Evolutionary conservation across 2,888 invertebrate species (phyloP).

Genomic region (Pelosia muscerda): DNA sequence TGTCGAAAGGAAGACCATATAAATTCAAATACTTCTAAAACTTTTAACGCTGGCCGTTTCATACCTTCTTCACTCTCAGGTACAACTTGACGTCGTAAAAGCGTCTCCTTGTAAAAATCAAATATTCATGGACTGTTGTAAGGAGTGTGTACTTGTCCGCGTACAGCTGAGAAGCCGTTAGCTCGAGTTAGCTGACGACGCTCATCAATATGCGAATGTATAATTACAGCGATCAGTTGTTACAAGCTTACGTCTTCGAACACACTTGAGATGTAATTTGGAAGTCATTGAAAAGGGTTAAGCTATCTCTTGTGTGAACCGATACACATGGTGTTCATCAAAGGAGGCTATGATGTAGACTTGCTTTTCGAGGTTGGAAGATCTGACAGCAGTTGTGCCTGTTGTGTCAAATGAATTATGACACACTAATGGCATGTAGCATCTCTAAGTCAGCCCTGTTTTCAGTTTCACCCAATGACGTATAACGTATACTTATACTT

Average conservation of each 20-base stretch:
- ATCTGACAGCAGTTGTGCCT: too few species aligned
- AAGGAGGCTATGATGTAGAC: too few species aligned
- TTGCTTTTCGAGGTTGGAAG: too few species aligned
- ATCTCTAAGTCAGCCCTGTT: too few species aligned
- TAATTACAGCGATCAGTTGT: constrained; percentile 6
- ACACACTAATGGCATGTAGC: too few species aligned
- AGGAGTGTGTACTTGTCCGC: background rate
- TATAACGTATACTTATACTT: too few species aligned
- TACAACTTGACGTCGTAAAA: background rate
- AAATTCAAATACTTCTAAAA: too few species aligned
- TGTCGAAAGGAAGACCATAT: background rate
- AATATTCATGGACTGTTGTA: constrained; percentile 4
- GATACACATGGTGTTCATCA: too few species aligned
- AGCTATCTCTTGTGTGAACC: background rate
- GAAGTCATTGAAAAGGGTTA: background rate
- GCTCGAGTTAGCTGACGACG: background rate
- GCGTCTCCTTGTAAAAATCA: background rate
- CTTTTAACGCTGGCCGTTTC: background rate
- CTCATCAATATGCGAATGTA: constrained; percentile 5
- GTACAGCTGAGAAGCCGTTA: background rate
- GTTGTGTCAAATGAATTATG: too few species aligned
- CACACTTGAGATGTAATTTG: background rate
- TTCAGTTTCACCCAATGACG: too few species aligned
- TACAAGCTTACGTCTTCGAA: background rate
- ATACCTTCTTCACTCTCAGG: background rate